Evolutionary conservation across 2,113 vertebrate species (phyloP).

Genomic region (Aythya baeri): DNA sequence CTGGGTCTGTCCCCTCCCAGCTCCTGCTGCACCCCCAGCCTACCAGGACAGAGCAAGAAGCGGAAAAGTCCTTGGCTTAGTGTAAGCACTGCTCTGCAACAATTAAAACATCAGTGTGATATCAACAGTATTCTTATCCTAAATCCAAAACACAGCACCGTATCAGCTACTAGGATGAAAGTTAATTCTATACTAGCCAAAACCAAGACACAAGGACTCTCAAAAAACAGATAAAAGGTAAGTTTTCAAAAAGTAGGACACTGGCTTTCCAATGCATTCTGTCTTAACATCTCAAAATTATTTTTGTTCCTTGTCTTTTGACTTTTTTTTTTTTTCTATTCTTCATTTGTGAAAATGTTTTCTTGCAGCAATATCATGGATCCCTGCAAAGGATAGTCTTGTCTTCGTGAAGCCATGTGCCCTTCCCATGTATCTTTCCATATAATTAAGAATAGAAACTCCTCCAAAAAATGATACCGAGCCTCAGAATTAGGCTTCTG

Average conservation of each 20-base stretch:
- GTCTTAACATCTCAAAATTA: accelerated
- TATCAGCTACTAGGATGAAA: too few relatives aligned
- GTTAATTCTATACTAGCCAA: too few relatives aligned
- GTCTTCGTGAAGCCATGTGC: background rate
- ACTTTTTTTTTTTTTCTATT: background rate
- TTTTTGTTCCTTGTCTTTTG: background rate
- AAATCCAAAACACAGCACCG: too few relatives aligned
- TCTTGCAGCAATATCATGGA: background rate
- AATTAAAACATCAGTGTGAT: too few relatives aligned
- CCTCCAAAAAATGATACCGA: background rate
- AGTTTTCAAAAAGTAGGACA: background rate
- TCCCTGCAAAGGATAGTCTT: background rate
- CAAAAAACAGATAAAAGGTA: background rate
- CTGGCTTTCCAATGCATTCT: background rate
- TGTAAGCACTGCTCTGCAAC: too few relatives aligned
- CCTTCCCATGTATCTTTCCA: background rate
- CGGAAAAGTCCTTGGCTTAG: too few relatives aligned
- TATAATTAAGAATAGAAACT: background rate
- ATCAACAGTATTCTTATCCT: too few relatives aligned
- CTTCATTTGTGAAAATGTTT: background rate
- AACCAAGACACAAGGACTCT: background rate
- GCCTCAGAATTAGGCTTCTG: background rate
- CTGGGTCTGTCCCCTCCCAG: too few relatives aligned
- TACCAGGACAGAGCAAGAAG: too few relatives aligned
- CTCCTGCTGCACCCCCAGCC: too few relatives aligned